Percentiles rank a stretch among this genome's conserved stretches.
phyloP scores from a whole-genome alignment of 2,797 vertebrate species.

The Austrolebias charrua region DNA sequence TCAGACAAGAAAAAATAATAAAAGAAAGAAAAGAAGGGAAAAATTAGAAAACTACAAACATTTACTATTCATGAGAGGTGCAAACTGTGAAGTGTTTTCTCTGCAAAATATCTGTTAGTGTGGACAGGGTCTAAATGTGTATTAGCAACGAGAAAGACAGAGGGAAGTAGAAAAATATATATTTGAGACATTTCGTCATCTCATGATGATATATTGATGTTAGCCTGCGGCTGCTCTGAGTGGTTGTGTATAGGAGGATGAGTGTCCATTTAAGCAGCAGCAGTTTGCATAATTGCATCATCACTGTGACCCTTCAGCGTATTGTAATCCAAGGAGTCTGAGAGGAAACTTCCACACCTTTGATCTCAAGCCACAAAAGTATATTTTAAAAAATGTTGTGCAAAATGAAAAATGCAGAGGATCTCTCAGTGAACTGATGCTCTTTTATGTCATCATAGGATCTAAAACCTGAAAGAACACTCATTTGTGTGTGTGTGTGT shows the following conservation, averaged over 20 bases:
- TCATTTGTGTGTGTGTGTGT: too few relatives aligned
- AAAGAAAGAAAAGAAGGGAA: too few relatives aligned
- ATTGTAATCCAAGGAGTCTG: not conserved
- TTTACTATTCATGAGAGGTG: too few relatives aligned
- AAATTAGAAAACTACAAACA: too few relatives aligned
- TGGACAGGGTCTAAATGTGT: not conserved
- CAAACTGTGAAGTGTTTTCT: too few relatives aligned
- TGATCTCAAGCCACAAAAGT: not conserved
- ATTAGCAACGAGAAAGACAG: not conserved
- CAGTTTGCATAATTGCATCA: not conserved
- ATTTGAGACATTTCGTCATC: not conserved
- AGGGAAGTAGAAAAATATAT: not conserved
- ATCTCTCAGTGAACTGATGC: not conserved
- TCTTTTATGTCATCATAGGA: too few relatives aligned
- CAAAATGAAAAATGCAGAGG: not conserved
- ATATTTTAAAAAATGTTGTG: not conserved
- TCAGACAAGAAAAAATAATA: too few relatives aligned
- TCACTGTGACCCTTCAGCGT: not conserved
- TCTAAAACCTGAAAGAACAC: too few relatives aligned
- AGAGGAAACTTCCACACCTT: not conserved
- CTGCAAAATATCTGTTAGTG: too few relatives aligned
- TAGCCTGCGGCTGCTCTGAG: not conserved
- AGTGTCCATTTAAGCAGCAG: not conserved
- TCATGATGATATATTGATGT: not conserved
- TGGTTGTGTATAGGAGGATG: not conserved